Base-by-base conservation (phyloP, 2,113 vertebrate species). In the Speoplatyrhinus poulsoni region DNA sequence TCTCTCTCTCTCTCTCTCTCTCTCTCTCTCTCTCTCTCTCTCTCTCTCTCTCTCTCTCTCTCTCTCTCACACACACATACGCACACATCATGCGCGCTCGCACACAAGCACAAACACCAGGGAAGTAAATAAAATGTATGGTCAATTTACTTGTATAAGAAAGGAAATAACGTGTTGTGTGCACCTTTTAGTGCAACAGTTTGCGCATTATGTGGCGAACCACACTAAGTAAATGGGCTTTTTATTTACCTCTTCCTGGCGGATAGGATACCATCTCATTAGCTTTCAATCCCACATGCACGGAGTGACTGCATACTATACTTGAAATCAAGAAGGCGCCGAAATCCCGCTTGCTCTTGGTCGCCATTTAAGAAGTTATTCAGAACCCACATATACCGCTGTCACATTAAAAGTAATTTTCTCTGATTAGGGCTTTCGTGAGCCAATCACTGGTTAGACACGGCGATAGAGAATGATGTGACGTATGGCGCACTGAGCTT, bases 391-490 rank as follows among this genome's bases (percentile, higher is more conserved):
- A 82, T 75, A 82, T 60, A 70, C 59, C 36, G n/a, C 36, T 69
- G 49, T 76, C 70, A 41, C 78, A 83, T 76, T 81, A 69, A 77
- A 85, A 77, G 76, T 85, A 46, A 83, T 86, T 84, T 83, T 75
- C 74, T 65, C n/a, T 86, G 81, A 90, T 84, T 82, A 84, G 67
- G 78, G 47, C 70, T 83, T 81, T 82, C 79, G 82, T 76, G 60
- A 82, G 79, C 74, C 82, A 85, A 88, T 88, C 86, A 85, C 11
- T 75, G 58, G 86, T 88, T 83, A 87, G 77, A 80, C 52, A 64
- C 32, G 57, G 67, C 48, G 69, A 62, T 73, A 32, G 56, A 72
- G 32, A 49, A 17, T 76, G 80, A 80, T 82, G 79, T 73, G 72
- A 84, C 76, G 76, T 76, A 78, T 81, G 74, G 47, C 52, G 70